Percentiles rank a stretch among this genome's conserved stretches.
phyloP scores from a whole-genome alignment of 2,113 vertebrate species.

The Colossoma macropomum region DNA sequence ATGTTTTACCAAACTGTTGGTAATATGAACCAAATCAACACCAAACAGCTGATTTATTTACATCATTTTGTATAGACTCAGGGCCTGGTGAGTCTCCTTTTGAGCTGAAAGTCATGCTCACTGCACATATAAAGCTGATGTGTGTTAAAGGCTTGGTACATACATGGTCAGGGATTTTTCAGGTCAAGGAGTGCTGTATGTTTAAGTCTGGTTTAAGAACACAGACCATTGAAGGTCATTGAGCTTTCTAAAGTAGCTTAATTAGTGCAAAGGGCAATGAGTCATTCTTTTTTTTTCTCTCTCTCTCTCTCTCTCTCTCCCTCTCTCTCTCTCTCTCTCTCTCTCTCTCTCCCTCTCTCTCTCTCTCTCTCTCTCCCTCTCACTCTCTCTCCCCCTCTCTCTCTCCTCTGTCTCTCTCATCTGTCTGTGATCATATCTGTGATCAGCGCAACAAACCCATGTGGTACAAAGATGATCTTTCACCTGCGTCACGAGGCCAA shows the following conservation, averaged over 20 bases:
- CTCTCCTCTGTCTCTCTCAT: constrained; percentile 46
- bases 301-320: constrained; percentile 39
- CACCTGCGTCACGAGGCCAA: constrained; percentile 56
- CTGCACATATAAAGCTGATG: background rate
- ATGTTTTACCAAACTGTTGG: too few species aligned
- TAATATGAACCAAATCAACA: too few species aligned
- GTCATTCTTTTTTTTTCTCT: constrained; percentile 59
- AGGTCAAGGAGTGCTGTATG: background rate
- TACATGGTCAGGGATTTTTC: too few species aligned
- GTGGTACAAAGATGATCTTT: constrained; percentile 55
- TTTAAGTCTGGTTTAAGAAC: constrained; percentile 30
- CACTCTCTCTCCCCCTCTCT: constrained; percentile 36
- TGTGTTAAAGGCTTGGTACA: background rate
- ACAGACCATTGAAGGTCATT: constrained; percentile 3
- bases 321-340: constrained; percentile 56
- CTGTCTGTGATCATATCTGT: constrained; percentile 28
- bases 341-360: constrained; percentile 49
- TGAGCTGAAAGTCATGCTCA: background rate
- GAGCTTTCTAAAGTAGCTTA: background rate
- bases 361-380: constrained; percentile 32
- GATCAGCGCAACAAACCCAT: constrained; percentile 41
- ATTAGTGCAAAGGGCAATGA: constrained; percentile 66
- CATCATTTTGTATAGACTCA: background rate
- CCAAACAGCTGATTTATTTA: background rate
- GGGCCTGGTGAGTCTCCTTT: background rate